Evolutionary conservation across 2,113 vertebrate species (phyloP).

Genomic region (Furnarius figulus): DNA sequence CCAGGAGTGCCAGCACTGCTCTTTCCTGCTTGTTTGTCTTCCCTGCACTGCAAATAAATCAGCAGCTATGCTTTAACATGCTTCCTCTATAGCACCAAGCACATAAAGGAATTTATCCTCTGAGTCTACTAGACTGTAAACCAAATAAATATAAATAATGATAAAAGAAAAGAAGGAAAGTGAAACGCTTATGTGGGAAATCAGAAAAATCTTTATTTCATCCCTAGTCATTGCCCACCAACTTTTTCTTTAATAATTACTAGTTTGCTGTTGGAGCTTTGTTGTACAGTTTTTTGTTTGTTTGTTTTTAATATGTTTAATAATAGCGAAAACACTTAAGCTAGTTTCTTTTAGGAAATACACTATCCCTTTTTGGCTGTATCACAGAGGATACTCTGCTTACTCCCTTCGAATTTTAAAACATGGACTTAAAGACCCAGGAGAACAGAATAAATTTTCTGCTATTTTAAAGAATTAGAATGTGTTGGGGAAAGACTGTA

Average conservation of each 20-base stretch:
- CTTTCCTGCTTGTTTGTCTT: neutral
- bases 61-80: neutral
- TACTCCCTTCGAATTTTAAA: conserved; percentile 25
- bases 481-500: conserved; percentile 6
- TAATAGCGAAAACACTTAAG: neutral
- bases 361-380: neutral
- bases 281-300: neutral
- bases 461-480: conserved; percentile 60
- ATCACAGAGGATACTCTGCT: neutral
- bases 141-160: conserved; percentile 49
- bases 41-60: neutral
- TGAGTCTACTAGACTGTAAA: neutral
- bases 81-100: neutral
- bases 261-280: neutral
- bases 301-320: neutral
- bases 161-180: neutral
- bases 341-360: neutral
- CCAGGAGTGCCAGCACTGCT: neutral
- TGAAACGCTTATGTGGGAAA: neutral
- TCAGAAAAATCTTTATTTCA: neutral
- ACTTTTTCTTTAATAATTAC: neutral
- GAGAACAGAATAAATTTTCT: conserved; percentile 64
- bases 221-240: neutral
- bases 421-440: conserved; percentile 1
- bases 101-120: conserved; percentile 36